These are phyloP conservation scores for Dolomedes plantarius DNA, from an alignment of 2,888 invertebrate species.

Conservation along the genomic window DNA sequence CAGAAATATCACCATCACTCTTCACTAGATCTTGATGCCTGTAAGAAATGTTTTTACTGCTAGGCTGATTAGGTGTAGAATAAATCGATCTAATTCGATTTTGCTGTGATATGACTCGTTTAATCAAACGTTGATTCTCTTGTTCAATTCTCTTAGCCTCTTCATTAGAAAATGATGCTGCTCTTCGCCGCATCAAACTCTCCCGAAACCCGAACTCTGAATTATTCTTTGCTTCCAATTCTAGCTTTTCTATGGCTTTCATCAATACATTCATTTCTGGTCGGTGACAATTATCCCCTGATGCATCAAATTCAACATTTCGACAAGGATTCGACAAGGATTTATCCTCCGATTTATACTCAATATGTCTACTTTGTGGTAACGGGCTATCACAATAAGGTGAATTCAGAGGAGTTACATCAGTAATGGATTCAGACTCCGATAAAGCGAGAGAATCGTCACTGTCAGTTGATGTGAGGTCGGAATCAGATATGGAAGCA, in stretches of 20 bases:
- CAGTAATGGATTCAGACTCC: conserved; percentile 71
- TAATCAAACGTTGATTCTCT: conserved; percentile 78
- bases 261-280: conserved; percentile 59
- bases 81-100: conserved; percentile 44
- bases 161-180: conserved; percentile 78
- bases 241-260: conserved; percentile 58
- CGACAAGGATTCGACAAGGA: background rate
- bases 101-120: conserved; percentile 76
- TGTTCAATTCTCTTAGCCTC: conserved; percentile 78
- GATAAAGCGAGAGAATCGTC: conserved; percentile 68
- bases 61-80: conserved; percentile 13
- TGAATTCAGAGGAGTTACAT: conserved; percentile 69
- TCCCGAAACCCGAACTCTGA: background rate
- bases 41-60: conserved; percentile 8
- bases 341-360: conserved; percentile 31
- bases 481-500: conserved; percentile 58
- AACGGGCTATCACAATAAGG: conserved; percentile 68
- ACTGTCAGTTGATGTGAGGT: conserved; percentile 53
- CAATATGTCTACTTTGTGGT: conserved; percentile 23
- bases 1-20: conserved; percentile 50
- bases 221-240: conserved; percentile 35
- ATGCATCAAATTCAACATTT: conserved; percentile 16
- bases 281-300: background rate
- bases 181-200: conserved; percentile 70
- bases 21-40: conserved; percentile 29